A percentile compares a stretch with the other conserved stretches of the same genome.
phyloP scores from a whole-genome alignment of 1,140 invertebrate genomes.

The Papilio machaon region DNA sequence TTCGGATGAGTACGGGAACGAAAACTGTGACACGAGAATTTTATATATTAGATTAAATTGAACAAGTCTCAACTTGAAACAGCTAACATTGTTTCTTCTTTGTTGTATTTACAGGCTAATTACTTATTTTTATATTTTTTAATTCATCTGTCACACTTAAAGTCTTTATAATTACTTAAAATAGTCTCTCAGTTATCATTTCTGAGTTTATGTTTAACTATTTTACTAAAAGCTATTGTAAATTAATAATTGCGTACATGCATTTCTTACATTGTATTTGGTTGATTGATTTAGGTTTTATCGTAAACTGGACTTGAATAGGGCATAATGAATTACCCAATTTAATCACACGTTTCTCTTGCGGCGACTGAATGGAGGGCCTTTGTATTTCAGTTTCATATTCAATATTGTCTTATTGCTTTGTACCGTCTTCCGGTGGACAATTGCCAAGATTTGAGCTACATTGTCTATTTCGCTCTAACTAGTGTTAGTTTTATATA shows the following conservation, averaged over 20 bases:
- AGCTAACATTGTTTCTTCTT: too few relatives aligned
- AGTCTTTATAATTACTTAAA: not conserved
- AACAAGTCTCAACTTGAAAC: not conserved
- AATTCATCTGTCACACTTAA: not conserved
- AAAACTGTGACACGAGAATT: too few relatives aligned
- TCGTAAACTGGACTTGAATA: slow-evolving; percentile 34
- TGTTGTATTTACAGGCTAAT: too few relatives aligned
- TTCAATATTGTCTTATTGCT: slow-evolving; percentile 68
- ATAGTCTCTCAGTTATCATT: not conserved
- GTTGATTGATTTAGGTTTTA: not conserved
- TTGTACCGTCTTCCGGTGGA: slow-evolving; percentile 76
- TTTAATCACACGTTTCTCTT: slow-evolving; percentile 54
- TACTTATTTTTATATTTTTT: too few relatives aligned
- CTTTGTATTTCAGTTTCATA: slow-evolving; percentile 74
- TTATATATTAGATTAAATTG: too few relatives aligned
- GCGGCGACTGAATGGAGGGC: slow-evolving; percentile 64
- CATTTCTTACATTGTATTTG: not conserved
- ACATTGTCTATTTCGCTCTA: slow-evolving; percentile 50
- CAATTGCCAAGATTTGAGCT: slow-evolving; percentile 76
- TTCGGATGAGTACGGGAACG: too few relatives aligned
- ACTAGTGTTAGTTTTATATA: slow-evolving; percentile 44
- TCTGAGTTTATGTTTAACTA: not conserved
- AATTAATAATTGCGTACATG: not conserved
- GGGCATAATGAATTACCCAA: slow-evolving; percentile 51
- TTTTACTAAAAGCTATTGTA: not conserved